Conservation (phyloP, 2,888 invertebrate species). For the Oscheius sp. region DNA sequence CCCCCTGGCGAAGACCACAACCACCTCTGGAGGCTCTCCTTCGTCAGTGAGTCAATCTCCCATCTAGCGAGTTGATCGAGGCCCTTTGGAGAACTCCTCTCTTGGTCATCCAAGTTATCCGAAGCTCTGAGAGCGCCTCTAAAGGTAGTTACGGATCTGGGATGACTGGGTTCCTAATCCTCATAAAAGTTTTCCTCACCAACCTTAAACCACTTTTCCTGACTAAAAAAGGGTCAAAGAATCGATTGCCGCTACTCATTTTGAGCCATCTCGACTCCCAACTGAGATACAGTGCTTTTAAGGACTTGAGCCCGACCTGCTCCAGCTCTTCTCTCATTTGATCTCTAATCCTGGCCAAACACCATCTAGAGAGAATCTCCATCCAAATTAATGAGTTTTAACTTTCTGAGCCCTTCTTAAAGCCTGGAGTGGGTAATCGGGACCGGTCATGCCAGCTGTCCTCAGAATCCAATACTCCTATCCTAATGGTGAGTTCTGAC, state of each 20-base stretch:
- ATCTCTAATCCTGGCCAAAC: neutral
- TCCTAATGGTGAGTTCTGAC: too few species aligned
- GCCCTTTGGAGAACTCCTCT: too few species aligned
- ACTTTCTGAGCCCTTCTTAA: neutral
- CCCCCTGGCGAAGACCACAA: slow-evolving; percentile 15
- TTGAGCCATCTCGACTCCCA: neutral
- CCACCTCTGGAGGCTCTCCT: neutral
- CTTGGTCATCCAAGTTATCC: too few species aligned
- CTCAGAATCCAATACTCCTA: too few species aligned
- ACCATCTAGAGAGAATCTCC: neutral
- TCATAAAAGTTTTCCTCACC: neutral
- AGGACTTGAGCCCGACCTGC: neutral
- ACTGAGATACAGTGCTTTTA: neutral
- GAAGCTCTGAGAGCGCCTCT: neutral
- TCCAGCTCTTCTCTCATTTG: neutral
- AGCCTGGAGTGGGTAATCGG: too few species aligned
- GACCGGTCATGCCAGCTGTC: too few species aligned
- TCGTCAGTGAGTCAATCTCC: neutral
- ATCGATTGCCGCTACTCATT: neutral
- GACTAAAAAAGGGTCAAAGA: neutral
- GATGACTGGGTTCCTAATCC: neutral
- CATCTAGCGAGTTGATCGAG: neutral
- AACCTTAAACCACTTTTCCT: neutral
- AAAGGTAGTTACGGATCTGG: neutral
- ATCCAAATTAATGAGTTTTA: neutral